Conservation (phyloP, 64 coral and sea anemone genomes). For the Montipora sp. region DNA sequence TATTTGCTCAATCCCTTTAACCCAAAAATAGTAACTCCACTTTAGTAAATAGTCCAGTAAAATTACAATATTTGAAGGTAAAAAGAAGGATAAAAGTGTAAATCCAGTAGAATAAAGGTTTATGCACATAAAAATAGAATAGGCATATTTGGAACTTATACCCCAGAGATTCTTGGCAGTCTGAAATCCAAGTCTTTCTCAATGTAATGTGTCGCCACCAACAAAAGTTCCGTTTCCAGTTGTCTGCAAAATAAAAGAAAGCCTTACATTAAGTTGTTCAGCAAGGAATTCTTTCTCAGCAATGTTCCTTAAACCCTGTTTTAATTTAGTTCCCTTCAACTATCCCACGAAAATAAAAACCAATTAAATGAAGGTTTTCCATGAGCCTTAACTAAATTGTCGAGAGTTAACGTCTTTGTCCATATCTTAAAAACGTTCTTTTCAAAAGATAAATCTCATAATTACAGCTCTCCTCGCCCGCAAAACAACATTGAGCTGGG, state of each 20-base stretch:
- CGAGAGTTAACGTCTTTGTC: too few relatives aligned
- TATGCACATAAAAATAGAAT: not conserved
- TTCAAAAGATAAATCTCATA: too few relatives aligned
- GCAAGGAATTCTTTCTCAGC: not conserved
- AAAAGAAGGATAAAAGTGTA: too few relatives aligned
- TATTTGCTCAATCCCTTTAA: too few relatives aligned
- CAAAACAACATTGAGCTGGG: too few relatives aligned
- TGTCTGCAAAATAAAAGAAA: conserved; percentile 47
- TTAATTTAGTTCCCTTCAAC: not conserved
- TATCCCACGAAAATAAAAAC: not conserved
- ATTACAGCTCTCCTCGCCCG: too few relatives aligned
- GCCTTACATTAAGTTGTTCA: not conserved
- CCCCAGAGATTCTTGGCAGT: conserved; percentile 18
- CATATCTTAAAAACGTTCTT: too few relatives aligned
- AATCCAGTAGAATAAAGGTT: too few relatives aligned
- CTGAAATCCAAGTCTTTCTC: conserved; percentile 86
- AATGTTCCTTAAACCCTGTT: not conserved
- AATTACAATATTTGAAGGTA: too few relatives aligned
- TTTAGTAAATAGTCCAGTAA: too few relatives aligned
- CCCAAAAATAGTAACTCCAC: too few relatives aligned
- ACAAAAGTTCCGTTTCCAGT: conserved; percentile 89
- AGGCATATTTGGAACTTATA: not conserved
- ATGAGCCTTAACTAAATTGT: too few relatives aligned
- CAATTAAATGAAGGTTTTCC: not conserved
- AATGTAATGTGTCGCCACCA: conserved; percentile 90